Conservation (phyloP, 2,888 invertebrate species). For the Pterobdella sp. region DNA sequence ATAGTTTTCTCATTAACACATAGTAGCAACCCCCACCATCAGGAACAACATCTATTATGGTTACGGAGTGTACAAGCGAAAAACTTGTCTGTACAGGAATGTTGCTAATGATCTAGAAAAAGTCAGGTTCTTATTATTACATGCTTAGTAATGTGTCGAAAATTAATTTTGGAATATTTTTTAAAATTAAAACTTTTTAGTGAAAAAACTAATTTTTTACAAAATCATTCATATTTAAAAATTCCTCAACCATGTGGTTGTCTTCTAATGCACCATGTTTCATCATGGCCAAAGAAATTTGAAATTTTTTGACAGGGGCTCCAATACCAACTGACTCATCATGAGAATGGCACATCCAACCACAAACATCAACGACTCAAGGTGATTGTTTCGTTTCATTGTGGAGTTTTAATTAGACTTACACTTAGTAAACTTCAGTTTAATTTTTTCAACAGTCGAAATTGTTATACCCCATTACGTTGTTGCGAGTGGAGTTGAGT, state of each 20-base stretch:
- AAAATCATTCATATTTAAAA: too few relatives aligned
- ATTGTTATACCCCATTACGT: neutral
- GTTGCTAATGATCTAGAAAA: neutral
- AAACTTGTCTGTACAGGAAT: conserved; percentile 1
- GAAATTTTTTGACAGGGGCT: neutral
- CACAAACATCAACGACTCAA: neutral
- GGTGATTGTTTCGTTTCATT: too few relatives aligned
- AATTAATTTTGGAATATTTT: neutral
- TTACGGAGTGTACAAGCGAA: neutral
- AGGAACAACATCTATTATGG: conserved; percentile 7
- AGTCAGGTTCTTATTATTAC: neutral
- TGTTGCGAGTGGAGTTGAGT: conserved; percentile 41
- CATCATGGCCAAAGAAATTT: too few relatives aligned
- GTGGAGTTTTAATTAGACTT: too few relatives aligned
- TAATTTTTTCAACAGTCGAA: neutral
- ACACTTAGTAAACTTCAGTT: too few relatives aligned
- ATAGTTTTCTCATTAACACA: too few relatives aligned
- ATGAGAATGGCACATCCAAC: neutral
- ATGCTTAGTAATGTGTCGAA: neutral
- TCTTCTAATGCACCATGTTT: neutral
- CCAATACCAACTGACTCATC: conserved; percentile 3
- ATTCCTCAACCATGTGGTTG: neutral
- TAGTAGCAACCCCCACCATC: too few relatives aligned
- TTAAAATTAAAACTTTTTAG: neutral
- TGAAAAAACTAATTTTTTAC: neutral